Evolutionary conservation across 2,888 invertebrate species (phyloP).

Genomic region (Chorisops tibialis): DNA sequence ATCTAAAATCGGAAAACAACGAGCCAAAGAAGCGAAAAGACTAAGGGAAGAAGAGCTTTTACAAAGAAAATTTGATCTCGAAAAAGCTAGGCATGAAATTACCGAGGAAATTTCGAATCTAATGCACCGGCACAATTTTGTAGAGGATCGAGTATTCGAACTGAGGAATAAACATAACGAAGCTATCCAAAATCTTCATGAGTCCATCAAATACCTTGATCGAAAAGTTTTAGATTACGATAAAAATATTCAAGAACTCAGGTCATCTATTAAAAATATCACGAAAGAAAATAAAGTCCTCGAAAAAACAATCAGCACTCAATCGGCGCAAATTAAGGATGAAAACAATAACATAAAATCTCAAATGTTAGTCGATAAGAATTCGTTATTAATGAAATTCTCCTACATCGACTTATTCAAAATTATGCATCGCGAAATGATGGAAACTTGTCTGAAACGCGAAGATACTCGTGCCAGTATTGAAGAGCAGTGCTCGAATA

Average conservation of each 20-base stretch:
- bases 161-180: neutral
- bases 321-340: neutral
- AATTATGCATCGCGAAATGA: constrained; percentile 7
- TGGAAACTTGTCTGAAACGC: neutral
- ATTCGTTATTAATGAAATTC: neutral
- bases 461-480: neutral
- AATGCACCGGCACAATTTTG: neutral
- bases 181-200: neutral
- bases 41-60: neutral
- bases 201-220: neutral
- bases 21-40: neutral
- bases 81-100: neutral
- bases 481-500: neutral
- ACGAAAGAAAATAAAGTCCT: neutral
- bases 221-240: neutral
- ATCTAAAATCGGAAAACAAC: neutral
- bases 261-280: neutral
- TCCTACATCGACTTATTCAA: neutral
- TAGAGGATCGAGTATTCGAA: neutral
- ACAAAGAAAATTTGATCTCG: neutral
- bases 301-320: neutral
- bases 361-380: neutral
- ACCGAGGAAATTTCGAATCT: neutral
- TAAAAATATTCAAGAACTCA: neutral
- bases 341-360: neutral